Evolutionary conservation across 2,888 invertebrate genomes (phyloP), one percentile per base, ranked within the genome.

Genomic region (Scaptodrosophila latifasciaeformis): DNA sequence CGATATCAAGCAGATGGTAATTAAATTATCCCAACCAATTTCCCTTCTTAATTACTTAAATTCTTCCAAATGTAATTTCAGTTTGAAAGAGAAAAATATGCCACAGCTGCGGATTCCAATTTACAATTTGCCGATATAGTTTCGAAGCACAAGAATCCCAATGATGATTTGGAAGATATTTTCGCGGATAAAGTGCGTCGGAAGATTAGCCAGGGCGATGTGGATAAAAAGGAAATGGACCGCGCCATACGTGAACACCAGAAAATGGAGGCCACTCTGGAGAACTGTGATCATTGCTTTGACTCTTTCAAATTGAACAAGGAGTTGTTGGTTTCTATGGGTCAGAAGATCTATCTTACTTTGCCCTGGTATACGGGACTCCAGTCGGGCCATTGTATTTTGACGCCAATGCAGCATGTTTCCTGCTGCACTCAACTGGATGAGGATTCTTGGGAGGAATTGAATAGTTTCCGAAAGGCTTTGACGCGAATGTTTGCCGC

Each of bases 371-470:
- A 91, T 81, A 91, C 91, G 74, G 96, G 97, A 0, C 87, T 99
- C 56, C 92, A 93, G 2, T 88, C 90, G 50, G 94, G 95, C 0
- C 98, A 99, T 82, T 98, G 93, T 80, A 87, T 95, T 45, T 91
- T 99, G 72, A 90, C 93, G 1, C 96, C 97, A 0, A 90, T 93
- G 79, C 90, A 92, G 66, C 98, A 99, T 86, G 88, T 90, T 0
- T 83, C 91, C 1, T 93, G 95, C 83, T 90, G 92, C 30, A 96
- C 96, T 0, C 90, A 92, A 62, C 82, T 96, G 35, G 99, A 99
- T 87, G 98, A 99, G 88, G 96, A 99, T 87, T 92, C 95, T 42
- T 98, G 96, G 95, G 90, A 90, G 54, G 97, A 97, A 88, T 89
- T 99, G 55, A 89, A 90, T 88, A 77, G 80, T 13, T 94, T 93